These are phyloP conservation scores for Pasiphila rectangulata DNA, from an alignment of 2,888 invertebrate species.

Conservation along the genomic window DNA sequence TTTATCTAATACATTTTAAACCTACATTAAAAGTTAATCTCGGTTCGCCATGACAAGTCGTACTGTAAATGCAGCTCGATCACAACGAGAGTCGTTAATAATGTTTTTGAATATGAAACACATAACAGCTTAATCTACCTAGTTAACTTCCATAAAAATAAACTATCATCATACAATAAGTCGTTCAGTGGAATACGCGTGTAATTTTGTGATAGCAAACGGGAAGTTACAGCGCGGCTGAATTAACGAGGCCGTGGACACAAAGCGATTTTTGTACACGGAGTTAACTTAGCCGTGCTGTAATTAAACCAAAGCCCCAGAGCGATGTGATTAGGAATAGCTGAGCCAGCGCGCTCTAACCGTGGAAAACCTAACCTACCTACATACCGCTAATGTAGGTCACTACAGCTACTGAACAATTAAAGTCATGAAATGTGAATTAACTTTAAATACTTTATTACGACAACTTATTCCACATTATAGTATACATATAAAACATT, in stretches of 20 bases:
- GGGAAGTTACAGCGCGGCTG: conserved; percentile 20
- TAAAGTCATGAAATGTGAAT: conserved; percentile 73
- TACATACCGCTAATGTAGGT: conserved; percentile 43
- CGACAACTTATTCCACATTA: conserved; percentile 79
- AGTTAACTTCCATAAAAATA: conserved; percentile 78
- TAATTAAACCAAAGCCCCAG: conserved; percentile 36
- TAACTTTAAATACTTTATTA: conserved; percentile 81
- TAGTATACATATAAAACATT: conserved; percentile 80
- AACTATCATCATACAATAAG: conserved; percentile 76
- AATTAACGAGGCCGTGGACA: background rate
- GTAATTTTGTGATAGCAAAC: conserved; percentile 41
- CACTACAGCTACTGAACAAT: conserved; percentile 59
- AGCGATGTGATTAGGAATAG: conserved; percentile 67
- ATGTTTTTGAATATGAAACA: conserved; percentile 67
- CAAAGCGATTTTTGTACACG: background rate
- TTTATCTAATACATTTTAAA: conserved; percentile 74
- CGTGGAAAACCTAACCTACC: conserved; percentile 32
- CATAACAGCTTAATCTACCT: conserved; percentile 80
- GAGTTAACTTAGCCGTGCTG: background rate
- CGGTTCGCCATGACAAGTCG: conserved; percentile 68
- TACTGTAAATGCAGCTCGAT: conserved; percentile 74
- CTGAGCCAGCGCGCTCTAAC: conserved; percentile 19
- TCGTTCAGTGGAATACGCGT: conserved; percentile 66
- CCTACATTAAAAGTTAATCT: conserved; percentile 76
- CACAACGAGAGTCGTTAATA: conserved; percentile 61